phyloP scores from a whole-genome alignment of 2,113 vertebrate species.

The Fukomys damarensis region DNA sequence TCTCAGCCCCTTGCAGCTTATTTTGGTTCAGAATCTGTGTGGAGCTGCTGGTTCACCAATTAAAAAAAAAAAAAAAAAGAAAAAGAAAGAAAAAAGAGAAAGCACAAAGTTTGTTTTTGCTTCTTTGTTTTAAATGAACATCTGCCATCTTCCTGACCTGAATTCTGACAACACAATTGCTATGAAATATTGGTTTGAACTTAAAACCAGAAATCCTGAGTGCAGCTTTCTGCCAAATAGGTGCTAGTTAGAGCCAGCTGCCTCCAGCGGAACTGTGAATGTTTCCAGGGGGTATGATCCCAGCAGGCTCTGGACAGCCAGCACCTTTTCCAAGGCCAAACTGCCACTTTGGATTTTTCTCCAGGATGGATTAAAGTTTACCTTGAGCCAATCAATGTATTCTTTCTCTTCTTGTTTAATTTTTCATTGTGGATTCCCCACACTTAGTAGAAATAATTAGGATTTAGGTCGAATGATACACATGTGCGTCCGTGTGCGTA shows the following conservation, averaged over 20 bases:
- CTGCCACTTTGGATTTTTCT: constrained; percentile 56
- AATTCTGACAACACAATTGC: constrained; percentile 81
- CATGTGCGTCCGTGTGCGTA: background rate
- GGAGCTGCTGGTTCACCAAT: constrained; percentile 30
- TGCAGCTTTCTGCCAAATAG: constrained; percentile 74
- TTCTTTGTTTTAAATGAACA: constrained; percentile 79
- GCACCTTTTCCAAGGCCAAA: constrained; percentile 58
- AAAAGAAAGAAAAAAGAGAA: no score
- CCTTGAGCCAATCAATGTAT: constrained; percentile 12
- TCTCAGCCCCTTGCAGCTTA: constrained; percentile 14
- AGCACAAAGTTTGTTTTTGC: constrained; percentile 53
- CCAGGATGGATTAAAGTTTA: constrained; percentile 43
- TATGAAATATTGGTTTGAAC: constrained; percentile 76
- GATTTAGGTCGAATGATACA: background rate
- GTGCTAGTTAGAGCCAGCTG: constrained; percentile 82
- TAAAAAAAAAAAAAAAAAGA: constrained; percentile 51
- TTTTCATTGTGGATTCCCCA: background rate
- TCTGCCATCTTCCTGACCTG: constrained; percentile 79
- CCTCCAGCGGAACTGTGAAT: constrained; percentile 29
- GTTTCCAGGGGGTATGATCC: constrained; percentile 68
- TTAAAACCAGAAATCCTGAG: constrained; percentile 75
- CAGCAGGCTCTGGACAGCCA: background rate
- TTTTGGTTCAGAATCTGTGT: constrained; percentile 32
- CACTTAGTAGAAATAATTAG: background rate
- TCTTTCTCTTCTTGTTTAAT: constrained; percentile 54